phyloP scores from a whole-genome alignment of 2,888 invertebrate genomes.

The Muschampia staudingeri region DNA sequence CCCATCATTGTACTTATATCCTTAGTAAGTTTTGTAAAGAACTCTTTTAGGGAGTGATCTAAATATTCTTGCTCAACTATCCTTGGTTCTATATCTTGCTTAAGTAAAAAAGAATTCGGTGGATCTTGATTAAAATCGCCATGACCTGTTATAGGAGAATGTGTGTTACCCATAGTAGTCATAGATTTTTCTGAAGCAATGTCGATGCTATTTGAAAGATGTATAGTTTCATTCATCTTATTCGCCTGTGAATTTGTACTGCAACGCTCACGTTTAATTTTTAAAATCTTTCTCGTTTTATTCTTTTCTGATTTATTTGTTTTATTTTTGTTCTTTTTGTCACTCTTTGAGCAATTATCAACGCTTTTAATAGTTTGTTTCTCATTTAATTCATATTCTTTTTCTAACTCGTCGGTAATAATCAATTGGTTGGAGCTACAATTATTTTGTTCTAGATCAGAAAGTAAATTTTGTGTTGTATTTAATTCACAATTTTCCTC shows the following conservation, averaged over 20 bases:
- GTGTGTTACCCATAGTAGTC: conserved; percentile 72
- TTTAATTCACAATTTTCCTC: conserved; percentile 72
- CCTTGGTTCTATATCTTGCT: conserved; percentile 72
- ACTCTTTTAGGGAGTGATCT: conserved; percentile 74
- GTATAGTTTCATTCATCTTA: conserved; percentile 27
- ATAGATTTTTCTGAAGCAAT: conserved; percentile 75
- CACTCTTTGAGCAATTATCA: neutral
- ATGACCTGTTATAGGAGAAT: conserved; percentile 79
- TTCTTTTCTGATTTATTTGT: neutral
- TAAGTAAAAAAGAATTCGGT: conserved; percentile 72
- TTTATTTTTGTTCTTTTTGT: conserved; percentile 44
- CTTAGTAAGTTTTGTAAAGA: conserved; percentile 74
- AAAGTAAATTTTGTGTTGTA: conserved; percentile 77
- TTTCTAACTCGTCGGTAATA: conserved; percentile 67
- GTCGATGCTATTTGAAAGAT: conserved; percentile 50
- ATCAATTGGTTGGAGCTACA: conserved; percentile 68
- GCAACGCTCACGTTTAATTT: conserved; percentile 6
- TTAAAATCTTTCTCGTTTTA: conserved; percentile 15
- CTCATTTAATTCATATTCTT: neutral
- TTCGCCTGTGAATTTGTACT: neutral
- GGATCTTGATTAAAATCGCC: conserved; percentile 78
- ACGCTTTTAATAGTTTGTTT: neutral
- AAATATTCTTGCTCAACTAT: conserved; percentile 75
- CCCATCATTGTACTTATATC: conserved; percentile 66
- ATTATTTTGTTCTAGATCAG: conserved; percentile 73